Conservation (phyloP, 1,140 invertebrate genomes). For the Daktulosphaira vitifoliae region DNA sequence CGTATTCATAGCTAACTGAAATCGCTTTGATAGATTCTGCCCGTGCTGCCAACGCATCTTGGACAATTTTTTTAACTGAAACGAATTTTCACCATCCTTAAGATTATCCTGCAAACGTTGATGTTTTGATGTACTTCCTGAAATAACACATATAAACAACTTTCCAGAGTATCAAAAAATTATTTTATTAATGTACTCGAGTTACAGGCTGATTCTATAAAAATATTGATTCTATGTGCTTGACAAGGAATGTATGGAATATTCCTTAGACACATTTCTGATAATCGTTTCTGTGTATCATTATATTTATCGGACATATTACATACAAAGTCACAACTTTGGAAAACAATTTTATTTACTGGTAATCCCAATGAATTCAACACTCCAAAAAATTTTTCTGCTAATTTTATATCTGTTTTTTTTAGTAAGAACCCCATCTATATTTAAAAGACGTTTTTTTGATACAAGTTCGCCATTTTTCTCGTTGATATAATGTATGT, state of each 20-base stretch:
- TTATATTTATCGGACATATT: constrained; percentile 22
- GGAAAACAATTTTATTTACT: constrained; percentile 15
- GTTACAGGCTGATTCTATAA: constrained; percentile 5
- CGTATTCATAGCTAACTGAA: too few species aligned
- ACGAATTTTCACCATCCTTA: too few species aligned
- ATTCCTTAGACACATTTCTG: background rate
- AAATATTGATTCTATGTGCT: constrained; percentile 10
- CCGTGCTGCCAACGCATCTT: too few species aligned
- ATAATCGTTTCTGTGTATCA: constrained; percentile 11
- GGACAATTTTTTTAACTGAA: too few species aligned
- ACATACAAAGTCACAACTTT: constrained; percentile 13
- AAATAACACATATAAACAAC: too few species aligned
- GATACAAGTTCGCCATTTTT: constrained; percentile 11
- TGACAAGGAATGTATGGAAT: constrained; percentile 30
- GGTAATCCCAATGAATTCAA: constrained; percentile 14
- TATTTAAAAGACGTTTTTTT: constrained; percentile 20
- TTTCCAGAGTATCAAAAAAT: too few species aligned
- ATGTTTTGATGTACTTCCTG: too few species aligned
- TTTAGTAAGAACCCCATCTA: constrained; percentile 19
- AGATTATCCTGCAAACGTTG: too few species aligned
- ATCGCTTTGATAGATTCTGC: too few species aligned
- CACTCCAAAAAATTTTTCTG: constrained; percentile 12
- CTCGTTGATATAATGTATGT: constrained; percentile 6
- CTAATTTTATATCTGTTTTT: constrained; percentile 8
- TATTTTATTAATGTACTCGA: constrained; percentile 3